These are phyloP conservation scores for Chlorodrepanis virens DNA, from an alignment of 2,113 vertebrate species.

Conservation along the genomic window DNA sequence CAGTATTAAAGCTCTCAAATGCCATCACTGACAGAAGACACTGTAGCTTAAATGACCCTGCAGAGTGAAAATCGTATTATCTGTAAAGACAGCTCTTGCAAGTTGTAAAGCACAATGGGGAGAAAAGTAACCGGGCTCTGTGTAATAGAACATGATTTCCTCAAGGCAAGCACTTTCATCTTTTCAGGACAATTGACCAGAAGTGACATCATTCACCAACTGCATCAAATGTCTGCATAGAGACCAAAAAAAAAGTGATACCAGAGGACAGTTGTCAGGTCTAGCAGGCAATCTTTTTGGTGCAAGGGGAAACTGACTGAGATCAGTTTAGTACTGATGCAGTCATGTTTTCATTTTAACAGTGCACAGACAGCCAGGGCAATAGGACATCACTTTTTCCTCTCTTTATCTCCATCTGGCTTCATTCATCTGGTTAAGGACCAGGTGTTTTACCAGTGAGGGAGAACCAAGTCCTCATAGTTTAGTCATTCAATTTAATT, in stretches of 20 bases:
- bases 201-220: background rate
- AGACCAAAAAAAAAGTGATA: background rate
- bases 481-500: background rate
- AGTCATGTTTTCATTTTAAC: background rate
- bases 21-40: background rate
- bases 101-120: background rate
- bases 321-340: background rate
- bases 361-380: background rate
- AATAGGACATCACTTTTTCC: background rate
- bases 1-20: background rate
- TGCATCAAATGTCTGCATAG: background rate
- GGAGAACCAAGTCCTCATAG: background rate
- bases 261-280: background rate
- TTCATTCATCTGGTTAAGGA: background rate
- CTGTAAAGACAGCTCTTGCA: constrained; percentile 1
- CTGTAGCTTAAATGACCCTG: background rate
- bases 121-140: background rate
- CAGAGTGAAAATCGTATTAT: background rate
- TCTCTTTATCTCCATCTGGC: background rate
- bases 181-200: constrained; percentile 20
- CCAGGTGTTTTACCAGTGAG: background rate
- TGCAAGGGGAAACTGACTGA: background rate
- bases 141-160: background rate
- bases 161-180: constrained; percentile 10
- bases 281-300: background rate